Conservation (phyloP, 2,888 invertebrate species). For the Pasiphila rectangulata region DNA sequence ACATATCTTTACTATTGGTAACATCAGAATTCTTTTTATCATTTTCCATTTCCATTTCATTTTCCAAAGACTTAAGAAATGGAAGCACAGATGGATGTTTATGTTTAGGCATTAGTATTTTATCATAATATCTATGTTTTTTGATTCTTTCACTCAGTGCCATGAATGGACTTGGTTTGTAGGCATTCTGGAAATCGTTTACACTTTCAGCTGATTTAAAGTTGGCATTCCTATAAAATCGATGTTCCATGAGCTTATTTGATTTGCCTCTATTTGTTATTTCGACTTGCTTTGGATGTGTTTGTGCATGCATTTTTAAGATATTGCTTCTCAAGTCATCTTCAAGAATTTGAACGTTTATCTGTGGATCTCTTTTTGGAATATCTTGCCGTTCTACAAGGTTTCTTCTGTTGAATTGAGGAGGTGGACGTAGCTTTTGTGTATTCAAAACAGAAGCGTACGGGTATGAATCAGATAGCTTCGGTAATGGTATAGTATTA, state of each 20-base stretch:
- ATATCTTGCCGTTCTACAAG: conserved; percentile 43
- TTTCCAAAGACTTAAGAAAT: conserved; percentile 60
- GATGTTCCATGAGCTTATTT: conserved; percentile 37
- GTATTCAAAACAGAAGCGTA: conserved; percentile 60
- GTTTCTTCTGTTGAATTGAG: conserved; percentile 51
- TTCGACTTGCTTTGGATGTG: conserved; percentile 52
- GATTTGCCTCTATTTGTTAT: conserved; percentile 53
- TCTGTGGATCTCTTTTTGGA: conserved; percentile 53
- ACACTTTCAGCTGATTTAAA: conserved; percentile 35
- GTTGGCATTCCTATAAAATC: conserved; percentile 48
- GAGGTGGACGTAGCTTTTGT: conserved; percentile 49
- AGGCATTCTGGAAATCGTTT: conserved; percentile 30
- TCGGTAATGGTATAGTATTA: conserved; percentile 54
- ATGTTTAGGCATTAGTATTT: conserved; percentile 38
- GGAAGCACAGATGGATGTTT: conserved; percentile 54
- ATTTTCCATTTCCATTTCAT: conserved; percentile 39
- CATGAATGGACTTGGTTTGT: conserved; percentile 35
- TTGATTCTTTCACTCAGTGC: conserved; percentile 26
- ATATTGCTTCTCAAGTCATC: conserved; percentile 54
- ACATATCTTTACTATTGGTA: conserved; percentile 41
- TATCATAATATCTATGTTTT: conserved; percentile 28
- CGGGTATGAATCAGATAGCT: conserved; percentile 58
- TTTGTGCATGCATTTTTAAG: conserved; percentile 51
- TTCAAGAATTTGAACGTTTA: conserved; percentile 63
- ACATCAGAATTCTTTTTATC: conserved; percentile 30